Conservation (phyloP, 2,888 invertebrate genomes). For the Schizotus pectinicornis region DNA sequence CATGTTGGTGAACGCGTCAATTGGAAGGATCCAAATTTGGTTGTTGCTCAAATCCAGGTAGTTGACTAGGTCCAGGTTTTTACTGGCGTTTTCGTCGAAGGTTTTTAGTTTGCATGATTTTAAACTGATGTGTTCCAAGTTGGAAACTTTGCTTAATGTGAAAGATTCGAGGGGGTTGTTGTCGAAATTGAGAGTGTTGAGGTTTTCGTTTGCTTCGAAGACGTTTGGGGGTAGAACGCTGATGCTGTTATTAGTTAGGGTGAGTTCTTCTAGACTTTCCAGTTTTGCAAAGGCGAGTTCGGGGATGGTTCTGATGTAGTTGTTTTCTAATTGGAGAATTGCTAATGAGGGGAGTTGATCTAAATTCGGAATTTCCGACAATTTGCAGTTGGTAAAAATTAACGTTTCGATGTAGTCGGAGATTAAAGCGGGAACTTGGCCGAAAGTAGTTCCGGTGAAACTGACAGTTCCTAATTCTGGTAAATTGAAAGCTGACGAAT, state of each 20-base stretch:
- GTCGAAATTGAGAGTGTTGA: slow-evolving; percentile 72
- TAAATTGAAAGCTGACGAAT: slow-evolving; percentile 73
- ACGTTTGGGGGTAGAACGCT: slow-evolving; percentile 67
- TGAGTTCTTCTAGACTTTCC: slow-evolving; percentile 72
- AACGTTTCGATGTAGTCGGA: slow-evolving; percentile 64
- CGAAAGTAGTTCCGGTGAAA: slow-evolving; percentile 39
- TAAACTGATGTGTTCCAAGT: slow-evolving; percentile 71
- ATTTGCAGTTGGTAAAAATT: slow-evolving; percentile 72
- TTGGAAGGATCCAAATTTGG: slow-evolving; percentile 70
- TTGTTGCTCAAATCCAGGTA: slow-evolving; percentile 75
- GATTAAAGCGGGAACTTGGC: slow-evolving; percentile 39
- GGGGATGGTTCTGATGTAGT: slow-evolving; percentile 68
- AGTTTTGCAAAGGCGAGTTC: slow-evolving; percentile 67
- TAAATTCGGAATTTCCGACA: slow-evolving; percentile 66
- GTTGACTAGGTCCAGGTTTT: slow-evolving; percentile 67
- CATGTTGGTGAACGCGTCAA: slow-evolving; percentile 71
- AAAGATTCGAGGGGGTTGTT: slow-evolving; percentile 72
- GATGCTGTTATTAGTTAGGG: slow-evolving; percentile 74
- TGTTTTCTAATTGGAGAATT: slow-evolving; percentile 72
- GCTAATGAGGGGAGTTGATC: slow-evolving; percentile 58
- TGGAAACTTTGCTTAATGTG: slow-evolving; percentile 66
- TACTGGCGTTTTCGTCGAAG: slow-evolving; percentile 70
- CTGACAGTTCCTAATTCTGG: slow-evolving; percentile 65
- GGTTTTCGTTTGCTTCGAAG: slow-evolving; percentile 69
- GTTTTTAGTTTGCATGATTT: slow-evolving; percentile 71